Evolutionary conservation across 2,113 vertebrate species (phyloP).

Genomic region (Larimichthys crocea): DNA sequence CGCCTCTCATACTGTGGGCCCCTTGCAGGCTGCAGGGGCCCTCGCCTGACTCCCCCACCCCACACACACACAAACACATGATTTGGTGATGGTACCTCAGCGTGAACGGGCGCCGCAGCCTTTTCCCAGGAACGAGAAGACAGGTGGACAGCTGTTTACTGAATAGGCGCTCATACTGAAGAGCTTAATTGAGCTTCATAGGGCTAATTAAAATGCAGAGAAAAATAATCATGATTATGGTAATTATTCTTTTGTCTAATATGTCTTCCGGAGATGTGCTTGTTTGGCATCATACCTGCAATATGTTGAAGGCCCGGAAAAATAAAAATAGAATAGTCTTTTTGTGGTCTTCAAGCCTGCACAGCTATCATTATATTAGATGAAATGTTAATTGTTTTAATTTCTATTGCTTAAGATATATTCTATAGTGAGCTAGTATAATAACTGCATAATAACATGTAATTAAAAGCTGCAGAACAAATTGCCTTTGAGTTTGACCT

Average conservation of each 20-base stretch:
- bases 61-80: background rate
- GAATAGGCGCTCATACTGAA: slow-evolving; percentile 78
- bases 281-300: slow-evolving; percentile 60
- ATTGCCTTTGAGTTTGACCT: slow-evolving; percentile 2
- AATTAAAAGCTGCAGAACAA: slow-evolving; percentile 22
- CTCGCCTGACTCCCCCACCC: slow-evolving; percentile 31
- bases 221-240: slow-evolving; percentile 79
- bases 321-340: slow-evolving; percentile 19
- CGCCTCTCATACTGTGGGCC: slow-evolving; percentile 43
- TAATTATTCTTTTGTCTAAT: slow-evolving; percentile 78
- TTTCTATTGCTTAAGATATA: slow-evolving; percentile 13
- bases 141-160: slow-evolving; percentile 84
- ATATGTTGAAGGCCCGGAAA: slow-evolving; percentile 25
- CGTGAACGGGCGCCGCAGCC: slow-evolving; percentile 78
- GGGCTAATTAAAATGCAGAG: slow-evolving; percentile 79
- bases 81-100: slow-evolving; percentile 63
- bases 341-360: background rate
- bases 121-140: slow-evolving; percentile 81
- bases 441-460: slow-evolving; percentile 19
- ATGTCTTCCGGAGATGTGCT: slow-evolving; percentile 50
- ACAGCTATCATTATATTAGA: slow-evolving; percentile 17
- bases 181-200: slow-evolving; percentile 84
- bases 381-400: slow-evolving; percentile 43
- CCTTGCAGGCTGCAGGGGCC: slow-evolving; percentile 53
- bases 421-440: background rate